A percentile compares a stretch with the other conserved stretches of the same genome.
Evolutionary conservation across 2,888 invertebrate genomes (phyloP).

Genomic region (Gordius sp.): DNA sequence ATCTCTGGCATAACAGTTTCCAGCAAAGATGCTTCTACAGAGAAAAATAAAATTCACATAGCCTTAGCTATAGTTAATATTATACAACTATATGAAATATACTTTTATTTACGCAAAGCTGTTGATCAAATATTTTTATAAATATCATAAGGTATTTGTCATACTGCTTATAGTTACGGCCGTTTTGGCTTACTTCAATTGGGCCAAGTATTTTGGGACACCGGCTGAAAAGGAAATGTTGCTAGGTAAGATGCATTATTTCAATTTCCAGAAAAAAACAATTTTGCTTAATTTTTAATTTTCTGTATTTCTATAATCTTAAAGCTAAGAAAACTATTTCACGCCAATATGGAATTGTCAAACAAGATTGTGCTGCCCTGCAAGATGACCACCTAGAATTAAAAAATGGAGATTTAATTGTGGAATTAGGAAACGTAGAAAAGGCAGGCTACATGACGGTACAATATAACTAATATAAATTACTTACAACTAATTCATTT

Average conservation of each 20-base stretch:
- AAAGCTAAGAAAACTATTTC: neutral
- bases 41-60: no score
- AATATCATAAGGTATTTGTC: neutral
- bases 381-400: neutral
- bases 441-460: neutral
- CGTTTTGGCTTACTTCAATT: neutral
- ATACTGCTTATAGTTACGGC: neutral
- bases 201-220: slow-evolving; percentile 3
- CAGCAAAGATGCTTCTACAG: no score
- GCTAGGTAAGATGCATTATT: neutral
- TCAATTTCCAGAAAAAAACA: neutral
- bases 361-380: neutral
- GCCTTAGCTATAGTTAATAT: no score
- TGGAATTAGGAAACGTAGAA: neutral
- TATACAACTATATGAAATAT: no score
- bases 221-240: neutral
- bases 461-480: neutral
- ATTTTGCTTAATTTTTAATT: neutral
- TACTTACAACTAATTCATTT: neutral
- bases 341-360: neutral
- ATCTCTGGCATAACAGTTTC: no score
- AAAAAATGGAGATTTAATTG: neutral
- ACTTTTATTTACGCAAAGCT: no score
- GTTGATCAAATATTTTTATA: no score
- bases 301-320: neutral